Base-by-base conservation (phyloP, 2,113 vertebrate genomes). In the Cyrtonyx montezumae region DNA sequence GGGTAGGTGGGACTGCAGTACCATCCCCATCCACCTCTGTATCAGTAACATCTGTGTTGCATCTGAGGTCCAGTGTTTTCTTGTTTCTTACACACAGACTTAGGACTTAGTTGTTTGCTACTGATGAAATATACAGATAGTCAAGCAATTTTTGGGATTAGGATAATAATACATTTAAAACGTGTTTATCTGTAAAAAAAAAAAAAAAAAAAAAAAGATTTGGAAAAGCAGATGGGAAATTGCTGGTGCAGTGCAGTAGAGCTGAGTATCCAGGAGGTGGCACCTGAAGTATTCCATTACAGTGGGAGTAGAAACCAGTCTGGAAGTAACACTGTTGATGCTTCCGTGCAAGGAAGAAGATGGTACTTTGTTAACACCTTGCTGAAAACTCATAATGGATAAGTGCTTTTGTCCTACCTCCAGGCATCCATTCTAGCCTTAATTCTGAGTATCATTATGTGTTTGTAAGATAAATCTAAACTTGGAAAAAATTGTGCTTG, bases 261-360 rank as follows among this genome's bases (percentile, higher is more conserved):
- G 12, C 1, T 28, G 42, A 14, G 80, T 69, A 71, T 59, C 96
- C 97, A 97, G 93, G 70, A 97, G 97, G 86, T 97, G 97, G 97
- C 96, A 92, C 88, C 93, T 69, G 79, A n/a, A 82, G 90, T 32
- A 95, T 93, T 91, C 13, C 6, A 28, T 69, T 79, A 66, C 53
- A 22, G 12, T 36, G 4, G 13, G 30, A 62, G 20, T 8, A 15
- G 49, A 80, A 66, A 26, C 0, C 58, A 34, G 55, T 36, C 48
- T 78, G 55, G 70, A 73, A 79, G 49, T 10, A 66, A 42, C 0
- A 1, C 9, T 23, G 40, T 11, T 19, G 79, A 81, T 87, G 51
- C 49, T 53, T 79, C 30, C 58, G 49, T 91, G 75, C 81, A 67
- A 63, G 23, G 40, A 40, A 92, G 80, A 95, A 86, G 37, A 55